Evolutionary conservation across 2,113 vertebrate genomes (phyloP), one percentile per base, ranked within the genome.

Genomic region (Tretioscincus oriximinensis): DNA sequence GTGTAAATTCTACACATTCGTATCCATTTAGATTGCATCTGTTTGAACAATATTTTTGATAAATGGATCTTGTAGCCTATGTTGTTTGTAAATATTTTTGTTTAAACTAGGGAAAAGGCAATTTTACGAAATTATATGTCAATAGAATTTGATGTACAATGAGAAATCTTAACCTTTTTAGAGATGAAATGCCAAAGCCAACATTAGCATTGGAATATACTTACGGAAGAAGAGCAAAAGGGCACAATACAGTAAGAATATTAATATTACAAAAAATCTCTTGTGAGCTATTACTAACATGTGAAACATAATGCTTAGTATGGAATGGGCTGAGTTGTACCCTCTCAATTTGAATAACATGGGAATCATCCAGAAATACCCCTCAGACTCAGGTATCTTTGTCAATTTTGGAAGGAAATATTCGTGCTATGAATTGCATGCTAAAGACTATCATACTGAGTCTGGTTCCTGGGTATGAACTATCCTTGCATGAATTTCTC

Each of bases 141-240:
- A 58, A 58, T 84, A 51, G 10, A 80, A 81, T 64, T 69, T 86
- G 73, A 79, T 89, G n/a, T 72, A 9, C 21, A 21, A 26, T 0
- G 47, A 24, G 60, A 77, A 21, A 18, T 86, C 68, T 92, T 86
- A 49, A 35, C 87, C 78, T 35, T 65, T 41, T 35, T 80, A 99
- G 98, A 89, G 98, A 99, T 87, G 98, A 99, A 89, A 73, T 92
- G 69, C 90, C 98, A 58, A 99, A 98, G 85, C 96, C 98, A 20
- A 99, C 98, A 5, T 93, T 99, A 86, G 97, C 97, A 29, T 90
- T 99, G 90, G 98, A 99, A 79, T 99, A 99, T 85, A 98, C 97
- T 0, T 99, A 97, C 71, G 98, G 98, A 87, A 96, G 98, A 92
- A 92, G 96, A 84, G 94, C 96, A 65, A 94, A 95, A 89, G 97